A percentile compares a stretch with the other conserved stretches of the same genome.
These are phyloP conservation scores for Aspidiotus rigidus DNA, from an alignment of 2,888 invertebrate genomes.

Conservation along the genomic window DNA sequence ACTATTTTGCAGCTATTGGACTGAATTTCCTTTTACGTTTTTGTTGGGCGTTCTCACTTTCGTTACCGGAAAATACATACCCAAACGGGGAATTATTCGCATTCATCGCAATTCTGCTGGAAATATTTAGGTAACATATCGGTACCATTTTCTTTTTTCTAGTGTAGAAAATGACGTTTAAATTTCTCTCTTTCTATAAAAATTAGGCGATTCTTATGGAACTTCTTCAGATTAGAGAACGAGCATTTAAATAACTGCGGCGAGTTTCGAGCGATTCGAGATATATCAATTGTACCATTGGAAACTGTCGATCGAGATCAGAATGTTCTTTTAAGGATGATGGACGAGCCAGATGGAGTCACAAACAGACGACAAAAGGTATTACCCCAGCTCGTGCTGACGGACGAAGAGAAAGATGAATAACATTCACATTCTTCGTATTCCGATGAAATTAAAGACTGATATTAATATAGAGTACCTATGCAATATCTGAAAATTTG, in stretches of 20 bases:
- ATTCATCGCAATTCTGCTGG: constrained; percentile 52
- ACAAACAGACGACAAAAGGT: constrained; percentile 43
- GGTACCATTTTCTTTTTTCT: constrained; percentile 9
- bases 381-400: not conserved
- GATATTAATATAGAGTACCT: too few species aligned
- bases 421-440: too few species aligned
- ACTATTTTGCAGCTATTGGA: constrained; percentile 74
- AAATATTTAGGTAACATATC: constrained; percentile 52
- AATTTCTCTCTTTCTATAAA: not conserved
- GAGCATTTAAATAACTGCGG: constrained; percentile 85
- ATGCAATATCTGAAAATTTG: too few species aligned
- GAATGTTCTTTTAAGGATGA: constrained; percentile 48
- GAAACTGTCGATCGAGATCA: constrained; percentile 60
- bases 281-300: constrained; percentile 70
- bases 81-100: constrained; percentile 55
- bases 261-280: constrained; percentile 76
- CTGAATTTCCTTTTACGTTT: constrained; percentile 71
- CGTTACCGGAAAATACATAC: constrained; percentile 55
- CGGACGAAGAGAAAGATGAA: too few species aligned
- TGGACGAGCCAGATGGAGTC: constrained; percentile 52
- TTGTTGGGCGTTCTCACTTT: constrained; percentile 64
- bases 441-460: too few species aligned
- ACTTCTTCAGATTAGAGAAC: constrained; percentile 80
- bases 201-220: constrained; percentile 69
- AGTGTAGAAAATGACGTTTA: not conserved